A percentile compares a stretch with the other conserved stretches of the same genome.
These are phyloP conservation scores for Acleris holmiana DNA, from an alignment of 2,888 invertebrate genomes.

Conservation along the genomic window DNA sequence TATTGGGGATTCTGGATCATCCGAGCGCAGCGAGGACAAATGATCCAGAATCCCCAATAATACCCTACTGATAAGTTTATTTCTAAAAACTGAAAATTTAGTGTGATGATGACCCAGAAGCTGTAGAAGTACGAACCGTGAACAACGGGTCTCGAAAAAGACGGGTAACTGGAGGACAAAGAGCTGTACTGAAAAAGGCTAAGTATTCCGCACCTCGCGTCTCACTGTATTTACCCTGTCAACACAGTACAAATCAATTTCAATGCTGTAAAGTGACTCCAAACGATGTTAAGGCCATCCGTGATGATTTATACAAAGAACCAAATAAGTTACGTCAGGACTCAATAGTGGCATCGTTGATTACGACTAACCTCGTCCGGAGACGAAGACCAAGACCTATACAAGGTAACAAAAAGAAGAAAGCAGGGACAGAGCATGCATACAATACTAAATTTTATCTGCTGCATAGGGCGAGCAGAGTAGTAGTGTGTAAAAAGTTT, in stretches of 20 bases:
- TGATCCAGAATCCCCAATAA: too few species aligned
- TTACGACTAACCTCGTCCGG: background rate
- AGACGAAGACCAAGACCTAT: slow-evolving; percentile 7
- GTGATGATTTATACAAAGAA: slow-evolving; percentile 2
- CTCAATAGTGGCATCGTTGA: background rate
- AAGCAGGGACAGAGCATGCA: slow-evolving; percentile 3
- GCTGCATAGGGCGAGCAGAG: background rate
- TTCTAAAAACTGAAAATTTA: background rate
- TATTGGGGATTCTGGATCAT: too few species aligned
- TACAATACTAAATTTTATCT: slow-evolving; percentile 9
- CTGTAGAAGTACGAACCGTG: slow-evolving; percentile 7
- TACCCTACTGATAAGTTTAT: too few species aligned
- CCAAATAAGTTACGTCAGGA: slow-evolving; percentile 7
- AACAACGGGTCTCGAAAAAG: slow-evolving; percentile 7
- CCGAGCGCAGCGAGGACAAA: too few species aligned
- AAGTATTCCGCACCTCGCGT: slow-evolving; percentile 6
- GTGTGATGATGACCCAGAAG: slow-evolving; percentile 1
- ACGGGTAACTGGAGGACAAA: slow-evolving; percentile 1
- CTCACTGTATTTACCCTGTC: slow-evolving; percentile 6
- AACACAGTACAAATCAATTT: slow-evolving; percentile 5
- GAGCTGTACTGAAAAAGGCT: slow-evolving; percentile 5
- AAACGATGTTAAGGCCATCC: background rate
- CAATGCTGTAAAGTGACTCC: slow-evolving; percentile 8
- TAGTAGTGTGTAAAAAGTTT: background rate
- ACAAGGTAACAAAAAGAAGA: slow-evolving; percentile 6